These are phyloP conservation scores for Standfussiana lucernea DNA, from an alignment of 2,888 invertebrate genomes.

Conservation along the genomic window DNA sequence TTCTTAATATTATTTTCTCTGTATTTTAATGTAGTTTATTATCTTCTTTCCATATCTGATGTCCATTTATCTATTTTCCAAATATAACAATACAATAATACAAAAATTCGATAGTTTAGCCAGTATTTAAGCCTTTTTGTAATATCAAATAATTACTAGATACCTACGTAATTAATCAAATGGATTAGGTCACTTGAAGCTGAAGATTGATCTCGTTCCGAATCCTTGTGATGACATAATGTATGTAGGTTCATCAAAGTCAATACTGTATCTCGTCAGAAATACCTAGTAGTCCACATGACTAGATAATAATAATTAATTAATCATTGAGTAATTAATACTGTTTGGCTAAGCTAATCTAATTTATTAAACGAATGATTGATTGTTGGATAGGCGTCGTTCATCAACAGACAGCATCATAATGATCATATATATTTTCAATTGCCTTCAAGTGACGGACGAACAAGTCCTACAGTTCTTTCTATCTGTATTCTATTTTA, in stretches of 20 bases:
- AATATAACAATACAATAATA: background rate
- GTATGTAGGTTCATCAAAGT: background rate
- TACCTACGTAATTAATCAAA: background rate
- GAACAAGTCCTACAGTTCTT: no score
- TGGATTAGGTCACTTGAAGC: background rate
- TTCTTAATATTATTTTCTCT: background rate
- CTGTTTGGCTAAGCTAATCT: constrained; percentile 12
- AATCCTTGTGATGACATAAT: background rate
- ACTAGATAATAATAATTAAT: constrained; percentile 12
- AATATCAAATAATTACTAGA: background rate
- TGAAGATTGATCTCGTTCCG: background rate
- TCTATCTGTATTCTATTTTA: no score
- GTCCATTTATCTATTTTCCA: background rate
- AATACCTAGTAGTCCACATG: background rate
- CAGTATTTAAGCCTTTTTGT: background rate
- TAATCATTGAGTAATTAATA: constrained; percentile 33
- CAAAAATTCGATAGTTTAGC: background rate
- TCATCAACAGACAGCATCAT: background rate
- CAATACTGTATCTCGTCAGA: constrained; percentile 1
- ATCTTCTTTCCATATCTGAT: background rate
- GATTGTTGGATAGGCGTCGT: background rate
- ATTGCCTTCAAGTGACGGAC: background rate
- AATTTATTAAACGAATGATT: constrained; percentile 19
- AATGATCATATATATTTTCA: background rate
- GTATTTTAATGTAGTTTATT: background rate